Percentiles rank a stretch among this genome's conserved stretches.
These are phyloP conservation scores for Mastigias papua DNA, from an alignment of 30 jellyfish, hydroid and myxozoan species.

Conservation along the genomic window DNA sequence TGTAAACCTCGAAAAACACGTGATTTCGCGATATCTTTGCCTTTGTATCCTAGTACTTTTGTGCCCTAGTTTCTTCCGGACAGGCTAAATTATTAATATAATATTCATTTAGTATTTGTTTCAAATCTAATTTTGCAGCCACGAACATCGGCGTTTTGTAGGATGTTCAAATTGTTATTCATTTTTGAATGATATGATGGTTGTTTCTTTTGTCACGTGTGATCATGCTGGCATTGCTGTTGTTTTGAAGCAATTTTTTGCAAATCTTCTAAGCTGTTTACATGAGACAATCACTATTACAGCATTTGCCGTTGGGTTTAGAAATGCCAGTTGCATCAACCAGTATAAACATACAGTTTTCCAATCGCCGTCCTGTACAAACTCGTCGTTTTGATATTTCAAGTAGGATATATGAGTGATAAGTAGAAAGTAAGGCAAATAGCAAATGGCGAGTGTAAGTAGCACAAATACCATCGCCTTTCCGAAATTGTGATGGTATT, in stretches of 20 bases:
- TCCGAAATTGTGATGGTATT: slow-evolving; percentile 60
- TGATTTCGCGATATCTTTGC: no score
- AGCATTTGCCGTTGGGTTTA: slow-evolving; percentile 55
- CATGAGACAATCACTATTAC: slow-evolving; percentile 32
- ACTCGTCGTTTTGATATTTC: not conserved
- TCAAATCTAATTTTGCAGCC: no score
- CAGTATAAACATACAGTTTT: slow-evolving; percentile 6
- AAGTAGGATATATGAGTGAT: slow-evolving; percentile 38
- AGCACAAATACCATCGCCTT: slow-evolving; percentile 68
- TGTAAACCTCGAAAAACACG: no score
- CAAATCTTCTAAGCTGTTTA: slow-evolving; percentile 37
- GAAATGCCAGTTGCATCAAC: slow-evolving; percentile 43
- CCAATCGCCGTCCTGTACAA: not conserved
- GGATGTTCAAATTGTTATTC: not conserved
- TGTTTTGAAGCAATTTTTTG: not conserved
- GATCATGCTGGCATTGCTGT: not conserved
- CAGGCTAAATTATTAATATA: no score
- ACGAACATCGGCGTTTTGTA: no score
- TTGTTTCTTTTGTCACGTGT: not conserved
- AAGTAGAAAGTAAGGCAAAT: slow-evolving; percentile 52
- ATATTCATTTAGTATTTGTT: no score
- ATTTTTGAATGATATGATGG: not conserved
- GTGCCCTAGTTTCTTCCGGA: no score
- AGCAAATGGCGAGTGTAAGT: slow-evolving; percentile 52
- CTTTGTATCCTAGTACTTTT: no score